These are phyloP conservation scores for Microplitis demolitor DNA, from an alignment of 1,140 invertebrate species.

Conservation along the genomic window DNA sequence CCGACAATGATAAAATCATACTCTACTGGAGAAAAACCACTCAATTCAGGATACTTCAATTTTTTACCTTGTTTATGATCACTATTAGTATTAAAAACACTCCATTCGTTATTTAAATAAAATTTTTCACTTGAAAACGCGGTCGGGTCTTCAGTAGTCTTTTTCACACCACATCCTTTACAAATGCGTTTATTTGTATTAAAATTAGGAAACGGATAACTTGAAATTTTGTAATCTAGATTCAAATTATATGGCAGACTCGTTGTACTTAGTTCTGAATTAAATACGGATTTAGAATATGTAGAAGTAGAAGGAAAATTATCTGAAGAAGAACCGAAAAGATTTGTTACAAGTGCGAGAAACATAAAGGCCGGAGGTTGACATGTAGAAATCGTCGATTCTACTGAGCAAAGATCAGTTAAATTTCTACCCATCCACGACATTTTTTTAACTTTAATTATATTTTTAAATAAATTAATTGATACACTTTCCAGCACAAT, in stretches of 20 bases:
- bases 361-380: constrained; percentile 64
- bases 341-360: constrained; percentile 61
- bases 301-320: not conserved
- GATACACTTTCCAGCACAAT: too few species aligned
- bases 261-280: too few species aligned
- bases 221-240: too few species aligned
- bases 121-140: too few species aligned
- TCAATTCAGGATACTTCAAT: constrained; percentile 45
- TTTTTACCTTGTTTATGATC: constrained; percentile 32
- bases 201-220: too few species aligned
- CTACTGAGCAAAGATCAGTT: constrained; percentile 57
- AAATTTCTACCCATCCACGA: constrained; percentile 67
- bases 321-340: constrained; percentile 65
- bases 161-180: too few species aligned
- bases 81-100: too few species aligned
- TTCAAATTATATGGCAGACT: too few species aligned
- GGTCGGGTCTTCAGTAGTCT: too few species aligned
- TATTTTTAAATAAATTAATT: not conserved
- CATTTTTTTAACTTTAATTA: constrained; percentile 42
- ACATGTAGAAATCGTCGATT: constrained; percentile 64
- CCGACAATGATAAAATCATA: constrained; percentile 67
- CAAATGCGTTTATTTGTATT: too few species aligned
- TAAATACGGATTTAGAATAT: too few species aligned
- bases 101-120: too few species aligned
- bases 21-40: constrained; percentile 42